Evolutionary conservation across 2,113 vertebrate species (phyloP), one percentile per base, ranked within the genome.

Genomic region (Phasianus colchicus): DNA sequence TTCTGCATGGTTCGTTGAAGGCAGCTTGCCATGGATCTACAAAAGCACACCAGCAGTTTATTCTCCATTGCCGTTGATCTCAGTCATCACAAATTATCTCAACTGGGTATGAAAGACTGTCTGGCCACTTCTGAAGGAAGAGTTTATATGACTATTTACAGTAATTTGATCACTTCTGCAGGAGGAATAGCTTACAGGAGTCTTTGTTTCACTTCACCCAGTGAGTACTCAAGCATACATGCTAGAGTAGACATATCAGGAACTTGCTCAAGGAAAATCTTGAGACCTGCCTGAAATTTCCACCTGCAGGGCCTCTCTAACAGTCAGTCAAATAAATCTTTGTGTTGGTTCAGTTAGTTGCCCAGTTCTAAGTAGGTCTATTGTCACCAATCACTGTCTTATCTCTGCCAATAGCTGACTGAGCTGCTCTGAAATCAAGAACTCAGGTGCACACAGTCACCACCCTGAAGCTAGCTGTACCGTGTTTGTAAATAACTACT

Each of bases 391-490:
- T 13, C 24, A 71, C 2, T 18, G 27, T 24, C 17, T 69, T 16
- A 42, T 42, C 43, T 32, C 20, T 71, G 10, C 58, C 40, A 11
- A 13, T 14, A 67, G 32, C 20, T 42, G 36, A 1, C 17, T 71
- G n/a, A 3, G 4, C 11, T 1, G 7, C 1, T 25, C 12, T 21
- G 8, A 2, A 61, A 40, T 19, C 24, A 78, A 47, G 16, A 22
- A n/a, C 34, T 54, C 9, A 38, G 8, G 10, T 21, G 10, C 24
- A 36, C 17, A 58, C 8, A 67, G 27, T 14, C 43, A 81, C 15
- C 9, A 36, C 4, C 1, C 3, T 54, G 55, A 57, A 64, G 64
- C 10, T 2, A 36, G 16, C 24, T 52, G 34, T 34, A 29, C 3
- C 6, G 19, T 5, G 45, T 6, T 36, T 52, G 45, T 4, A 43